A percentile compares a stretch with the other conserved stretches of the same genome.
phyloP scores from a whole-genome alignment of 2,797 vertebrate species.

The Astyanax mexicanus region DNA sequence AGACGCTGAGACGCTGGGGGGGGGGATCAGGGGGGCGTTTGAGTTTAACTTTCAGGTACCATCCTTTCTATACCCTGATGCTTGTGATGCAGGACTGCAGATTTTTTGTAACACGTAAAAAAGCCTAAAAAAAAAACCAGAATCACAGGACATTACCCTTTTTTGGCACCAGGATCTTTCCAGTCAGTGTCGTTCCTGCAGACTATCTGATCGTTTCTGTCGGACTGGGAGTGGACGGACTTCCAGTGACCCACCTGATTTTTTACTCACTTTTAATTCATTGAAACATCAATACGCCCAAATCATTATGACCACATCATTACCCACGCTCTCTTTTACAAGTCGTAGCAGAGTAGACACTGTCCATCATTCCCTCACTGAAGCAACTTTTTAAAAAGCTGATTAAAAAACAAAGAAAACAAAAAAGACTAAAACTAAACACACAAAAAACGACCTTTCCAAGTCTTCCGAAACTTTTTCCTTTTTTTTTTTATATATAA shows the following conservation, averaged over 20 bases:
- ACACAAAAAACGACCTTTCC: too few relatives aligned
- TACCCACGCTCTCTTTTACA: slow-evolving; percentile 32
- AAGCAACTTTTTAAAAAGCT: slow-evolving; percentile 11
- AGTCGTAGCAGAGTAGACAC: slow-evolving; percentile 48
- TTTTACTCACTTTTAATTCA: too few relatives aligned
- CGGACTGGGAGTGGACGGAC: slow-evolving; percentile 19
- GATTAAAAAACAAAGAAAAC: too few relatives aligned
- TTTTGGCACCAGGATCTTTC: slow-evolving; percentile 44
- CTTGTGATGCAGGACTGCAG: slow-evolving; percentile 24
- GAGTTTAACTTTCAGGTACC: slow-evolving; percentile 53
- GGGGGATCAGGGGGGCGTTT: slow-evolving; percentile 2
- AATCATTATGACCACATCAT: slow-evolving; percentile 13
- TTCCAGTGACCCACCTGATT: background rate
- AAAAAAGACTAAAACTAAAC: too few relatives aligned
- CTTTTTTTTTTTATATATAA: background rate
- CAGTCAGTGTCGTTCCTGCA: slow-evolving; percentile 7
- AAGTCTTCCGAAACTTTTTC: slow-evolving; percentile 53
- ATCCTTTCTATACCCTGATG: slow-evolving; percentile 41
- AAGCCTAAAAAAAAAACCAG: too few relatives aligned
- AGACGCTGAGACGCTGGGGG: slow-evolving; percentile 56
- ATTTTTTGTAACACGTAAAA: slow-evolving; percentile 21
- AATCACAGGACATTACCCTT: slow-evolving; percentile 32
- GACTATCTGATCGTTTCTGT: slow-evolving; percentile 31
- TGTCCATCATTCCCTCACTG: background rate
- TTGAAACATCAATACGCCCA: background rate